Evolutionary conservation across 2,888 invertebrate species (phyloP), one percentile per base, ranked within the genome.

Genomic region (Leucania comma): DNA sequence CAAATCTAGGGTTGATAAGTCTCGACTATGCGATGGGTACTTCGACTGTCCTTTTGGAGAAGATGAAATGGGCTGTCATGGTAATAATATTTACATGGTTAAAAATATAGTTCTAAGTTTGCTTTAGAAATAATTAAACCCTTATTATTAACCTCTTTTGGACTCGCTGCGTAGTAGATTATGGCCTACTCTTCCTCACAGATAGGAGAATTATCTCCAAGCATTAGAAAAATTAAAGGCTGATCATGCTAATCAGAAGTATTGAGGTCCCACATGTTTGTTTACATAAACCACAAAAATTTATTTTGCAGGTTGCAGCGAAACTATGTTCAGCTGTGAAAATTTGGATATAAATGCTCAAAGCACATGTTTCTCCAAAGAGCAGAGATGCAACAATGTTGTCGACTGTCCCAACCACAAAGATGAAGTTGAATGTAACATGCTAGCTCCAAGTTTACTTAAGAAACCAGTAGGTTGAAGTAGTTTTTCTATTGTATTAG

Each of bases 1-100:
- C 88, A 97, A 96, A 71, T 95, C 97, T n/a, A 96, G 98, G 70
- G 96, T 98, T 17, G 96, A 96, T 22, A 93, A 94, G 58, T 93
- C 96, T 4, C 96, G 98, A 80, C 90, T 97, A 0, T 98, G 98
- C 87, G 98, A 98, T 90, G 98, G 98, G 22, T 98, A 97, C 87
- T 97, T 97, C 59, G 98, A 98, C 88, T 98, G 98, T 90, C 98
- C 98, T 0, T 96, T 97, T 83, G 98, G 97, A 26, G 98, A 98
- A 93, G 98, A 98, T 86, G 98, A 98, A 94, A 93, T 97, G 85
- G 98, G 97, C 26, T 98, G 98, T 89, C 97, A 97, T 88, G 98
- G 98, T 98, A 94, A 93, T 51, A 48, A 48, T 48, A n/a, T n/a
- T 48, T 48, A n/a, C 5, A 5, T 20, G 20, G 0, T 46, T 20